Base-by-base conservation (phyloP, 1,140 invertebrate genomes). In the Formica selysi region DNA sequence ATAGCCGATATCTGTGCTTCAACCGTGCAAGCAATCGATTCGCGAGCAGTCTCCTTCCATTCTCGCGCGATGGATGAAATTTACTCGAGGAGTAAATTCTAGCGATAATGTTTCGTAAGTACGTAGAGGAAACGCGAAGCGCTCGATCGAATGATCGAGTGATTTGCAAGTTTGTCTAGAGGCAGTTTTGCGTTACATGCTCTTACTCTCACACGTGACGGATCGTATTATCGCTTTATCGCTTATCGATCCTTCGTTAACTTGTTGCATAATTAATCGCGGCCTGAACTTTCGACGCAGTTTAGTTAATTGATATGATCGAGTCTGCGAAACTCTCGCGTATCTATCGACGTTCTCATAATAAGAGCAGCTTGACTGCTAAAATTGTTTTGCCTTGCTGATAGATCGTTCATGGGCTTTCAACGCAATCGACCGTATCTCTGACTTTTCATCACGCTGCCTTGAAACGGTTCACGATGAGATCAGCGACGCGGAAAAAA, bases 361-460 rank as follows among this genome's bases (percentile, higher is more conserved):
- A 48, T 36, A 44, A 73, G 79, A 83, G 59, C 68, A 44, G n/a
- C 44, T 7, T 11, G 38, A 73, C 54, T 62, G 26, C 26, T 73
- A 61, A 83, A 22, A 59, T 59, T 48, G 26, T 48, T 73, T 54
- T 38, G 26, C 51, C 51, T 73, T 22, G 68, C 51, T 36, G 19
- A 22, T 57, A 26, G 44, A 54, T 68, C 76, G 64, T 68, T 41
- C 44, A 22, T 80, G 38, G 76, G 54, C 64, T 80, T 48, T 68
- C 32, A 36, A 44, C 62, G 16, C 76, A 29, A n/a, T 70, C 76
- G 62, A 67, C 51, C 64, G 62, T 80, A 80, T 80, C 76, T 51
- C 32, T 22, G 64, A 70, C 44, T 83, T 83, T 83, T 74, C 79
- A 59, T 73, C 57, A 59, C 79, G 79, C 54, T 36, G 79, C 26